These are phyloP conservation scores for Gymnoscopelus braueri DNA, from an alignment of 2,797 vertebrate species.

Conservation along the genomic window DNA sequence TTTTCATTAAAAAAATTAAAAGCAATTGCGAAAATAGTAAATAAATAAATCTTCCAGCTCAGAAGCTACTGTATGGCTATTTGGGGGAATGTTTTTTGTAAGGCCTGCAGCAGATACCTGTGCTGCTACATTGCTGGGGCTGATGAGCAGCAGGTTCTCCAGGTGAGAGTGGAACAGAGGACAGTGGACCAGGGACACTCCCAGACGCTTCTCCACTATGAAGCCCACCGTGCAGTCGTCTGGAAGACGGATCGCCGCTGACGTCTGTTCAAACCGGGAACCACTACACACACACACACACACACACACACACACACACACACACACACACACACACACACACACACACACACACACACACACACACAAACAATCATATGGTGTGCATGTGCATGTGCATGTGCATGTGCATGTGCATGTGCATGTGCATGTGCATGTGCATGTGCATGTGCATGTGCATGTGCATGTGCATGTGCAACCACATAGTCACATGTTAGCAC, in stretches of 20 bases:
- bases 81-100: no score
- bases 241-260: conserved; percentile 87
- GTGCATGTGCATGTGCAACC: no score
- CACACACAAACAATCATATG: no score
- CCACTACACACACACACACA: conserved; percentile 73
- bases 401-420: no score
- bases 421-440: no score
- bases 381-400: no score
- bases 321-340: conserved; percentile 9
- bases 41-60: no score
- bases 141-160: conserved; percentile 89
- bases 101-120: conserved; percentile 60
- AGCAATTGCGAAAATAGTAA: no score
- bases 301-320: conserved; percentile 3
- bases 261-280: conserved; percentile 84
- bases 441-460: no score
- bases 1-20: no score
- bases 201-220: conserved; percentile 87
- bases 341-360: not conserved
- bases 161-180: conserved; percentile 91
- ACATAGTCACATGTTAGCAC: no score
- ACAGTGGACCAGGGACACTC: conserved; percentile 83
- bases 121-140: conserved; percentile 62
- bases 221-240: conserved; percentile 94
- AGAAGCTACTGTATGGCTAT: no score